Evolutionary conservation across 2,888 invertebrate genomes (phyloP), one percentile per base, ranked within the genome.

Genomic region (Morpho achilles): DNA sequence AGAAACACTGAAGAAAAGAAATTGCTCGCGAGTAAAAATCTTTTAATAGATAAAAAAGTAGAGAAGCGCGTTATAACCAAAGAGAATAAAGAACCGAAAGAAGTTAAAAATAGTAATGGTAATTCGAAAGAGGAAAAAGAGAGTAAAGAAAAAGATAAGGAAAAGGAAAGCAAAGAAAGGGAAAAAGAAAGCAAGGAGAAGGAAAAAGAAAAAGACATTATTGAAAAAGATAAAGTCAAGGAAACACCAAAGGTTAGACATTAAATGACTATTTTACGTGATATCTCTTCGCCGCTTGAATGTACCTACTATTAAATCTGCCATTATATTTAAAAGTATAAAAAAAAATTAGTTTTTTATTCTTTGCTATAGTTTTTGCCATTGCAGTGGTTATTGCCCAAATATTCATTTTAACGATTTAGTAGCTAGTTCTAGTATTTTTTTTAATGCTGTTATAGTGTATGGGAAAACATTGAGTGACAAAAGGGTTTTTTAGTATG

Each of bases 81-180:
- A 76, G 84, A 85, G 58, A 86, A 82, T 62, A 85, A 87, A 57
- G 87, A 87, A 58, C 79, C 82, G 32, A 88, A 83, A 61, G 82
- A 83, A 22, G 52, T 59, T 0, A 84, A 79, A 60, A 61, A 63
- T 8, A 73, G 71, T 50, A 76, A 74, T 47, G 67, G 65, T 10
- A 75, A 60, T 50, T 53, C 61, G 9, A 82, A 77, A 59, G 86
- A 84, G 23, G 78, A 77, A 0, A 62, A 77, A 73, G 40, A 58
- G 16, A 44, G 8, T 45, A 58, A 44, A 8, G 57, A 58, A 32
- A 70, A 83, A 22, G 76, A 75, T 0, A 49, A 74, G 43, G 66
- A 65, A n/a, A 23, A 55, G 6, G 44, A 53, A 53, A 46, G 22
- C 1, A 57, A 57, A 7, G 58, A 53, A 22, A 69, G 82, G 22